A percentile compares a stretch with the other conserved stretches of the same genome.
These are phyloP conservation scores for Temnothorax longispinosus DNA, from an alignment of 1,140 invertebrate genomes.

Conservation along the genomic window DNA sequence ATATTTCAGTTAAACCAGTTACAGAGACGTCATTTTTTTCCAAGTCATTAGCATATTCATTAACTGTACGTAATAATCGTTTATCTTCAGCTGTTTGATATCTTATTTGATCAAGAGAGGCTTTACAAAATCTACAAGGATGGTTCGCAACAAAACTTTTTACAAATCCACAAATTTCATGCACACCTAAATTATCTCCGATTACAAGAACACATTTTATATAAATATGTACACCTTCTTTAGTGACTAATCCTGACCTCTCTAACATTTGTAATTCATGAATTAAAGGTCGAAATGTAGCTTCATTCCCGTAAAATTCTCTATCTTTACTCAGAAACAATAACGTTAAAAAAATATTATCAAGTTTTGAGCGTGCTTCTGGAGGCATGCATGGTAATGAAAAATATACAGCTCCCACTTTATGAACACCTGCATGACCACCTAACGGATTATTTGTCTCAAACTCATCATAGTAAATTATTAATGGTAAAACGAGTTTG, in stretches of 20 bases:
- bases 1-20: background rate
- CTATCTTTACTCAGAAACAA: constrained; percentile 2
- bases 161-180: background rate
- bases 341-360: background rate
- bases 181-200: background rate
- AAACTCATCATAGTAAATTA: no score
- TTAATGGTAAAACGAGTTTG: no score
- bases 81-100: background rate
- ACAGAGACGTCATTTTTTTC: background rate
- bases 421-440: no score
- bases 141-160: background rate
- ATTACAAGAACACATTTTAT: background rate
- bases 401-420: background rate
- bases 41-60: background rate
- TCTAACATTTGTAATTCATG: background rate
- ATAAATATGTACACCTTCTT: background rate
- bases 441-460: no score
- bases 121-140: background rate
- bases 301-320: background rate
- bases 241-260: background rate
- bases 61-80: no score
- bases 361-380: background rate
- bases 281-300: background rate
- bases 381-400: background rate
- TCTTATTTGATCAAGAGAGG: background rate